phyloP scores from a whole-genome alignment of 2,113 vertebrate genomes.

The Uropsilus gracilis region DNA sequence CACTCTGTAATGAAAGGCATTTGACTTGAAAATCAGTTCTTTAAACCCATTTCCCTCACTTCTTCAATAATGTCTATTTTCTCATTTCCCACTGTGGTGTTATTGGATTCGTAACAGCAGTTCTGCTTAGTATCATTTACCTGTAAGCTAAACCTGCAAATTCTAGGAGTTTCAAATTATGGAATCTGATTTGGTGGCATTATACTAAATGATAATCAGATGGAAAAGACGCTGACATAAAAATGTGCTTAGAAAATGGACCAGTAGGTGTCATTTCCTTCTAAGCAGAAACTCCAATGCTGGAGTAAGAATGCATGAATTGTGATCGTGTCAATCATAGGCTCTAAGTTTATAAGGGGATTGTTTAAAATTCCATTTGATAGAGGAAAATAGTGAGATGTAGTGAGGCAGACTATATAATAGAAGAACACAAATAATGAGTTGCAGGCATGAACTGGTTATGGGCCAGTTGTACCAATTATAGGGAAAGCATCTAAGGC shows the following conservation, averaged over 20 bases:
- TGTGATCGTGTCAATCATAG: not conserved
- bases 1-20: constrained; percentile 28
- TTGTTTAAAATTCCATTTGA: not conserved
- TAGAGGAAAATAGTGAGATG: not conserved
- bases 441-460: not conserved
- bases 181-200: constrained; percentile 53
- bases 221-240: constrained; percentile 38
- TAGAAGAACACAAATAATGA: not conserved
- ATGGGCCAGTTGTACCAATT: not conserved
- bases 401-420: not conserved
- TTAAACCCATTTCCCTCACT: constrained; percentile 14
- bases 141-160: constrained; percentile 59
- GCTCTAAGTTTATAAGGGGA: not conserved
- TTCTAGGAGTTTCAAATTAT: constrained; percentile 36
- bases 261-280: constrained; percentile 17
- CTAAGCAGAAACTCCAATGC: constrained; percentile 10
- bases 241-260: not conserved
- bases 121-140: constrained; percentile 51
- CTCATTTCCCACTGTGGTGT: constrained; percentile 12
- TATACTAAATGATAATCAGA: constrained; percentile 56
- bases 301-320: not conserved
- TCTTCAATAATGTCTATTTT: constrained; percentile 39
- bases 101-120: not conserved
- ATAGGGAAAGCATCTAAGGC: not conserved
- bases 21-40: constrained; percentile 43